Conservation (phyloP, 2,888 invertebrate genomes). For the Idaea dimidiata region DNA sequence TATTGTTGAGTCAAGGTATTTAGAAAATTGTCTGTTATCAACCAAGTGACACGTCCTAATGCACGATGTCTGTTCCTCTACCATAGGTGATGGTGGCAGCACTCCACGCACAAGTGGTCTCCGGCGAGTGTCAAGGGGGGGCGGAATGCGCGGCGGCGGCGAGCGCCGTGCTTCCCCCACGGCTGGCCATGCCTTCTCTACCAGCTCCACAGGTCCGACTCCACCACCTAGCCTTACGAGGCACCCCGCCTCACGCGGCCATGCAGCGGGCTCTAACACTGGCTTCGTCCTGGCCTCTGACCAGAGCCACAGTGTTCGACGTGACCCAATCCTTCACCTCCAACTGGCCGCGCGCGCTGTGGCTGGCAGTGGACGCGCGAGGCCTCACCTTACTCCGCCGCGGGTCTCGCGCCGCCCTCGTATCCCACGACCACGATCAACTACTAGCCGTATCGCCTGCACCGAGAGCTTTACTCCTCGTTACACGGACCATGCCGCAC, state of each 20-base stretch:
- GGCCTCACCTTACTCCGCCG: constrained; percentile 95
- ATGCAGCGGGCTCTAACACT: constrained; percentile 96
- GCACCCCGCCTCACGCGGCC: constrained; percentile 92
- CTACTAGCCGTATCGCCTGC: constrained; percentile 96
- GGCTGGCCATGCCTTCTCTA: constrained; percentile 89
- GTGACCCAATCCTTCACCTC: constrained; percentile 96
- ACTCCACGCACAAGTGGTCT: constrained; percentile 94
- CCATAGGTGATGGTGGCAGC: constrained; percentile 94
- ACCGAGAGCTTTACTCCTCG: constrained; percentile 94
- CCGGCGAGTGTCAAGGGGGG: constrained; percentile 89
- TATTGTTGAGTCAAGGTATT: too few relatives aligned
- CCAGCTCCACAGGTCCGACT: constrained; percentile 93
- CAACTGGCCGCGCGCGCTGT: constrained; percentile 95
- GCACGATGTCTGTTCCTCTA: neutral
- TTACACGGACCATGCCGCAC: constrained; percentile 87
- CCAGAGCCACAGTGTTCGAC: constrained; percentile 95
- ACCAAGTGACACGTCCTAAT: neutral
- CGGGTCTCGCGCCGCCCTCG: constrained; percentile 92
- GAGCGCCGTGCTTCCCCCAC: constrained; percentile 89
- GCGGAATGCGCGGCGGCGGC: constrained; percentile 87
- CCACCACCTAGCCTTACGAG: constrained; percentile 94
- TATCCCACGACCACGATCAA: constrained; percentile 94
- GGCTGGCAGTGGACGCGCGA: constrained; percentile 95
- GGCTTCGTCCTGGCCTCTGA: constrained; percentile 96
- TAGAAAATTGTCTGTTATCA: neutral